Evolutionary conservation across 2,888 invertebrate species (phyloP).

Genomic region (Diogma glabrata): DNA sequence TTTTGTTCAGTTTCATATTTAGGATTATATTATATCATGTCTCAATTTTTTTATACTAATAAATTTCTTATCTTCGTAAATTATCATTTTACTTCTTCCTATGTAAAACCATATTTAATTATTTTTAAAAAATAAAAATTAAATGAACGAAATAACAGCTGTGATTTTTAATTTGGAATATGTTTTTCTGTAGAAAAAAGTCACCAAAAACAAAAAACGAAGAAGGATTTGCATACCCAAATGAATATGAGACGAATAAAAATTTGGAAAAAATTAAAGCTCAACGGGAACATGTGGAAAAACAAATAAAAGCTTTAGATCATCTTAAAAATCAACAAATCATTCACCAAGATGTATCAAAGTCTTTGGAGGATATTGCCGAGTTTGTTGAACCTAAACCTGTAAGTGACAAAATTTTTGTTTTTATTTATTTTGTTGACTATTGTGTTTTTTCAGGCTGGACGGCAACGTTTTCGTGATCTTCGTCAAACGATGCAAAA

Average conservation of each 20-base stretch:
- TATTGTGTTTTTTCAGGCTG: slow-evolving; percentile 31
- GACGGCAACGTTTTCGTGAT: slow-evolving; percentile 70
- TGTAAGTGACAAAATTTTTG: slow-evolving; percentile 29
- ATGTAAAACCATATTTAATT: too few species aligned
- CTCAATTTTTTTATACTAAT: too few species aligned
- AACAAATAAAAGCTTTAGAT: slow-evolving; percentile 21
- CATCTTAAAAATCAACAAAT: slow-evolving; percentile 33
- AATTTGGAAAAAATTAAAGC: background rate
- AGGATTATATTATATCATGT: too few species aligned
- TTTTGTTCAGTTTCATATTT: too few species aligned
- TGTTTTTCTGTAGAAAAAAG: slow-evolving; percentile 16
- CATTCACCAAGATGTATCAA: slow-evolving; percentile 26
- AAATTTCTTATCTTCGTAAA: too few species aligned
- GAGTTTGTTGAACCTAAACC: slow-evolving; percentile 32
- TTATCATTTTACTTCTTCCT: too few species aligned
- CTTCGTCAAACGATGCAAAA: slow-evolving; percentile 75
- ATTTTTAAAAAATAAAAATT: too few species aligned
- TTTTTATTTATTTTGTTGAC: background rate
- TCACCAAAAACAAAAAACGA: slow-evolving; percentile 20
- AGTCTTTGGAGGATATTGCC: background rate
- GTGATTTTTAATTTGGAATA: too few species aligned
- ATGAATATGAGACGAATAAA: slow-evolving; percentile 27
- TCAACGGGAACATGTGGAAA: slow-evolving; percentile 25
- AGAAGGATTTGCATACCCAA: slow-evolving; percentile 32
- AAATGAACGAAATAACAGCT: too few species aligned